phyloP scores from a whole-genome alignment of 2,888 invertebrate species.

The Steinernema carpocapsae region DNA sequence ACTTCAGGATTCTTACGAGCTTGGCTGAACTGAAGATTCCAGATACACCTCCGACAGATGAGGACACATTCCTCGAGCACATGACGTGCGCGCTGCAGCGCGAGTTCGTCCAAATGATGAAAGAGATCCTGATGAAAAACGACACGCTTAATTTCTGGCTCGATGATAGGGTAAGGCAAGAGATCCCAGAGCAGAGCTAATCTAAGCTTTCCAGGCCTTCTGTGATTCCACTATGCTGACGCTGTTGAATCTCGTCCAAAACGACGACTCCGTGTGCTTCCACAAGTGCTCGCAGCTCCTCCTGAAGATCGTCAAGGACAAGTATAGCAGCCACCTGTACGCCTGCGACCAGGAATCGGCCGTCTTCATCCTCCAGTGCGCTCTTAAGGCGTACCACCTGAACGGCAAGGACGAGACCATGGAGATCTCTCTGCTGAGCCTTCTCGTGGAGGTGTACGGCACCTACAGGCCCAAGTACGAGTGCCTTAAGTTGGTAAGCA shows the following conservation, averaged over 20 bases:
- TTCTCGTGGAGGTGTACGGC: not conserved
- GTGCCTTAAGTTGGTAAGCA: not conserved
- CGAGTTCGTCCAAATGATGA: not conserved
- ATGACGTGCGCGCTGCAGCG: constrained; percentile 7
- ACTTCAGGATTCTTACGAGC: not conserved
- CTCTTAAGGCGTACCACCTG: constrained; percentile 2
- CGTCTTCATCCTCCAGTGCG: constrained; percentile 7
- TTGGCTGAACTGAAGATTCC: not conserved
- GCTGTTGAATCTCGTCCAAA: not conserved
- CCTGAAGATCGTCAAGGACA: constrained; percentile 4
- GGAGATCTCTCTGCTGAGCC: not conserved
- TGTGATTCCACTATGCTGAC: constrained; percentile 9
- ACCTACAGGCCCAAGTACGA: not conserved
- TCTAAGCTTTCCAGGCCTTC: not conserved
- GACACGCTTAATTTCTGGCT: constrained; percentile 15
- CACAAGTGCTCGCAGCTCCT: not conserved
- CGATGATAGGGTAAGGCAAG: not conserved
- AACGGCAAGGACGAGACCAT: not conserved
- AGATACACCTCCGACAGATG: not conserved
- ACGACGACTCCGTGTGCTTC: not conserved
- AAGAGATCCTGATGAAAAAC: not conserved
- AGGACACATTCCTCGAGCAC: constrained; percentile 6
- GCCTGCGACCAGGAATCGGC: constrained; percentile 11
- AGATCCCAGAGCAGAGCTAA: no score
- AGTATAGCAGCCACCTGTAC: not conserved